Evolutionary conservation across 2,113 vertebrate species (phyloP).

Genomic region (Furnarius figulus): DNA sequence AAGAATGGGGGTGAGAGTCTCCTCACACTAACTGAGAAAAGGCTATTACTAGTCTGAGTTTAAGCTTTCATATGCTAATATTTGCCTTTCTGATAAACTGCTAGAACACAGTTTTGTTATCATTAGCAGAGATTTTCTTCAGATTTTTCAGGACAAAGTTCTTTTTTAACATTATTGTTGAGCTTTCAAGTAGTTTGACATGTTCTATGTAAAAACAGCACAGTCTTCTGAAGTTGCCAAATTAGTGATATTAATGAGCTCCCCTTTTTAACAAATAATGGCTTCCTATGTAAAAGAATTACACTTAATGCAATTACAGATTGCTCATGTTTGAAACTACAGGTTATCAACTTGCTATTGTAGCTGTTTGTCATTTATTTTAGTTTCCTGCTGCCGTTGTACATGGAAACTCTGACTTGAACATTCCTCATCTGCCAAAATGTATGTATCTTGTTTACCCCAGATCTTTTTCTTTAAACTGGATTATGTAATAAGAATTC

Average conservation of each 20-base stretch:
- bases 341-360: background rate
- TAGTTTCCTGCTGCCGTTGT: background rate
- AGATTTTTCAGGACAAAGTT: background rate
- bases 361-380: background rate
- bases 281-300: background rate
- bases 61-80: background rate
- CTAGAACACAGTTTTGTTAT: constrained; percentile 22
- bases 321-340: background rate
- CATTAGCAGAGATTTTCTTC: background rate
- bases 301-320: background rate
- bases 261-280: background rate
- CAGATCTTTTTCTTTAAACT: background rate
- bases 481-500: background rate
- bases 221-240: background rate
- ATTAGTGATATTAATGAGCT: constrained; percentile 24
- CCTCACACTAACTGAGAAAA: background rate
- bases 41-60: background rate
- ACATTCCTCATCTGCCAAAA: background rate
- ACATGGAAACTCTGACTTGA: background rate
- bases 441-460: background rate
- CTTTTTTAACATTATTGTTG: background rate
- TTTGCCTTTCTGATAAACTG: constrained; percentile 24
- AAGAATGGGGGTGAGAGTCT: background rate
- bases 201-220: constrained; percentile 3
- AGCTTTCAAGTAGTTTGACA: constrained; percentile 23